A percentile compares a stretch with the other conserved stretches of the same genome.
phyloP scores from a whole-genome alignment of 2,797 vertebrate species.

The Alosa sapidissima region DNA sequence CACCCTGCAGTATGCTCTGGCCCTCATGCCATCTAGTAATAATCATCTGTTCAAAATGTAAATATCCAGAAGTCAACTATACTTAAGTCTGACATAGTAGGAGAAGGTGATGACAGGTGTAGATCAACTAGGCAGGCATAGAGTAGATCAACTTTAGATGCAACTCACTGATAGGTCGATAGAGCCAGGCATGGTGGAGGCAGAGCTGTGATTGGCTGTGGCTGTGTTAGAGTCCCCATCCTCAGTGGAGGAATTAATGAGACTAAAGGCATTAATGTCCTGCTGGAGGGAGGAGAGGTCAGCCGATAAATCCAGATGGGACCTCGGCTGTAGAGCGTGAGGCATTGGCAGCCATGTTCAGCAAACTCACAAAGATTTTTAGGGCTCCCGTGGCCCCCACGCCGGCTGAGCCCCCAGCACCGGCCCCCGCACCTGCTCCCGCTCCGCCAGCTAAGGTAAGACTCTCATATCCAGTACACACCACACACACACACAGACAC shows the following conservation, averaged over 20 bases:
- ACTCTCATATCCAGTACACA: background rate
- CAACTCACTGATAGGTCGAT: conserved; percentile 11
- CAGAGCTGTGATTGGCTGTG: conserved; percentile 43
- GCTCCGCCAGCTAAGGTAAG: conserved; percentile 60
- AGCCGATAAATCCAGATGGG: conserved; percentile 30
- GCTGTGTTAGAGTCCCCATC: conserved; percentile 45
- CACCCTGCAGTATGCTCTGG: background rate
- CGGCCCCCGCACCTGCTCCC: conserved; percentile 20
- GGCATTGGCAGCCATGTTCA: conserved; percentile 60
- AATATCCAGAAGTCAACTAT: no score
- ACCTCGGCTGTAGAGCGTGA: background rate
- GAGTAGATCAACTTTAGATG: background rate
- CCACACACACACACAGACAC: background rate
- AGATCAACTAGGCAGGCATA: background rate
- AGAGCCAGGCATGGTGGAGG: background rate
- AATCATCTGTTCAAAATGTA: background rate
- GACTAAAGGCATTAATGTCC: conserved; percentile 56
- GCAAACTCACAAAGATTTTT: conserved; percentile 58
- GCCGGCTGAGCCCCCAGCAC: background rate
- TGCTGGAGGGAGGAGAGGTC: conserved; percentile 42
- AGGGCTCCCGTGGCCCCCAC: conserved; percentile 45
- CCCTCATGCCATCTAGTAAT: background rate
- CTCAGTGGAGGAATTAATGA: conserved; percentile 60
- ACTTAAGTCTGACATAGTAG: background rate
- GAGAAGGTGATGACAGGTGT: background rate